Evolutionary conservation across 2,113 vertebrate species (phyloP).

Genomic region (Malurus cyaneus): DNA sequence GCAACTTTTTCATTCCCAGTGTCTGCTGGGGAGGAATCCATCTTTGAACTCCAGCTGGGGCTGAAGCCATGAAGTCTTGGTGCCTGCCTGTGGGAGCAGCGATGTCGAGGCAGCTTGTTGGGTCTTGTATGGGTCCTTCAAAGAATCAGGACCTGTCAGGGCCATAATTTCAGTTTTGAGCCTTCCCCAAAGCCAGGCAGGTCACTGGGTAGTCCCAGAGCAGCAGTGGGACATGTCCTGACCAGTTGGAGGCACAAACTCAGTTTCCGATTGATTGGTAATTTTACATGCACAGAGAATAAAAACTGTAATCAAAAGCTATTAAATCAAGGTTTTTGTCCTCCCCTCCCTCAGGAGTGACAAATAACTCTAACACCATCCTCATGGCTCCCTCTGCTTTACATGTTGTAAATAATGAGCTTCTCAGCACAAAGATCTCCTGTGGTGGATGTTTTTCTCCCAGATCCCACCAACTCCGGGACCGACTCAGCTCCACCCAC

Average conservation of each 20-base stretch:
- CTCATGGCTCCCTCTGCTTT: not conserved
- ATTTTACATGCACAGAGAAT: not conserved
- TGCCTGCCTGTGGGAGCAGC: not conserved
- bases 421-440: not conserved
- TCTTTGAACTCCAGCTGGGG: not conserved
- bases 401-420: not conserved
- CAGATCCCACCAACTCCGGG: not conserved
- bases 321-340: not conserved
- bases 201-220: not conserved
- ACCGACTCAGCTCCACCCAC: not conserved
- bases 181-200: not conserved
- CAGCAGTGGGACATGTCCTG: not conserved
- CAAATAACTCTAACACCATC: conserved; percentile 4
- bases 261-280: not conserved
- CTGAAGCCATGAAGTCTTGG: not conserved
- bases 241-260: not conserved
- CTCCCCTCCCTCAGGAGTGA: not conserved
- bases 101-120: not conserved
- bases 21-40: not conserved
- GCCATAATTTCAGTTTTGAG: not conserved
- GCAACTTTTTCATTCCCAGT: not conserved
- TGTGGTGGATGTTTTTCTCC: not conserved
- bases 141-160: not conserved
- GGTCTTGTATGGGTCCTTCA: not conserved
- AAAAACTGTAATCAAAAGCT: not conserved